phyloP scores from a whole-genome alignment of 2,113 vertebrate genomes.

The Gyps fulvus region DNA sequence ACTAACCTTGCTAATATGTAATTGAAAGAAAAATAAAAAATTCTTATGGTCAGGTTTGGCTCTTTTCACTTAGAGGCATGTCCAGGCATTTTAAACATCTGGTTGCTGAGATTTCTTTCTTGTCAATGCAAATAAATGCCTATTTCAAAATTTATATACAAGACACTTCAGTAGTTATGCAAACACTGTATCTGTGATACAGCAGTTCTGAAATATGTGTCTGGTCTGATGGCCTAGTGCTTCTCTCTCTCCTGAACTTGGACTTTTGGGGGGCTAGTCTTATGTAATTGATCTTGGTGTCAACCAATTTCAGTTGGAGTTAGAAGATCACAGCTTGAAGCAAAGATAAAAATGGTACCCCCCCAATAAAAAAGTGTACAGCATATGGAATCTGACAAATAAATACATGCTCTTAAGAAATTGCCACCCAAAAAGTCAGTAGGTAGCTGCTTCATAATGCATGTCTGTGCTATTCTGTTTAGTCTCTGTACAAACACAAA shows the following conservation, averaged over 20 bases:
- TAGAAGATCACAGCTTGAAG: neutral
- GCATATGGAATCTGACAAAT: neutral
- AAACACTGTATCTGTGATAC: neutral
- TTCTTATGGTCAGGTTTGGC: neutral
- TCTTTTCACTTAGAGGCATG: neutral
- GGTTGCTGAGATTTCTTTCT: neutral
- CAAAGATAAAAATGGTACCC: neutral
- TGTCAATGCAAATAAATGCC: neutral
- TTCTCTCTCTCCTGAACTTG: neutral
- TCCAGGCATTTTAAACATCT: neutral
- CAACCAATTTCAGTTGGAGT: neutral
- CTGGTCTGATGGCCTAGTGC: neutral
- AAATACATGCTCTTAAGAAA: neutral
- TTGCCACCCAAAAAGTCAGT: neutral
- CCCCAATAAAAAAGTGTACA: neutral
- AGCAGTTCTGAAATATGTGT: neutral
- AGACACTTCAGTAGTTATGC: neutral
- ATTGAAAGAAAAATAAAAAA: neutral
- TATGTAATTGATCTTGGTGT: rapidly evolving
- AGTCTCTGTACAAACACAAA: neutral
- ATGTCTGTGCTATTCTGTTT: neutral
- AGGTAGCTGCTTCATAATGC: neutral
- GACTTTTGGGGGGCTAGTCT: neutral
- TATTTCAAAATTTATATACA: neutral
- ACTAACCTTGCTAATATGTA: neutral